Evolutionary conservation across 2,113 vertebrate species (phyloP).

Genomic region (Leiothrix lutea): DNA sequence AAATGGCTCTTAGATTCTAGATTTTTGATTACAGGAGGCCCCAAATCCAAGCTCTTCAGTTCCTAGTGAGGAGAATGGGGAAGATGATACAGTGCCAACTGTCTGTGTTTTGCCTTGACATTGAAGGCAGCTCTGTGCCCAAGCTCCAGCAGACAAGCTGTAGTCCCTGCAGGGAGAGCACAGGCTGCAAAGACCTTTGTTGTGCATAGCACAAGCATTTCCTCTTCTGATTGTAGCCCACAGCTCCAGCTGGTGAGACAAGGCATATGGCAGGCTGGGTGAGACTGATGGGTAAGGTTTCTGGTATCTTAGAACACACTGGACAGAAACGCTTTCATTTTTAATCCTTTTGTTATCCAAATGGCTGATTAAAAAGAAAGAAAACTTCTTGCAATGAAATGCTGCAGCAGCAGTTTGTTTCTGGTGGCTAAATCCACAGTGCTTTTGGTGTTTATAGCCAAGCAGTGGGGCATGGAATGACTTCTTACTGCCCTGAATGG

Average conservation of each 20-base stretch:
- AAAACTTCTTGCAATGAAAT: not conserved
- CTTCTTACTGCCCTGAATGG: not conserved
- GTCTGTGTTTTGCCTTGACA: not conserved
- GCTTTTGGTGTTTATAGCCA: not conserved
- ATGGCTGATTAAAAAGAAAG: not conserved
- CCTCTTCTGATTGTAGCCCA: not conserved
- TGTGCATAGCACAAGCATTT: not conserved
- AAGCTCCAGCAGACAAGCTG: not conserved
- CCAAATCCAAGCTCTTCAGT: not conserved
- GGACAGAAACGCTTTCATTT: not conserved
- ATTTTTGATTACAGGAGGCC: not conserved
- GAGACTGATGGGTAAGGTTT: not conserved
- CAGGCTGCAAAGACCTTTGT: not conserved
- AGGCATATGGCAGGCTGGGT: not conserved
- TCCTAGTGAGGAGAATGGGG: not conserved
- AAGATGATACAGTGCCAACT: not conserved
- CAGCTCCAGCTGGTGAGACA: not conserved
- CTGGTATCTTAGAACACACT: not conserved
- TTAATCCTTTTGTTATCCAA: not conserved
- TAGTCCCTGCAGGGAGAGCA: not conserved
- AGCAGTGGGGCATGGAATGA: not conserved
- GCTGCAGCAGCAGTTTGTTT: not conserved
- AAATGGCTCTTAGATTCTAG: not conserved
- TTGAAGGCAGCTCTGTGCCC: not conserved
- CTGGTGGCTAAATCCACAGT: not conserved